Conservation (phyloP, 2,113 vertebrate species). For the Pica pica region DNA sequence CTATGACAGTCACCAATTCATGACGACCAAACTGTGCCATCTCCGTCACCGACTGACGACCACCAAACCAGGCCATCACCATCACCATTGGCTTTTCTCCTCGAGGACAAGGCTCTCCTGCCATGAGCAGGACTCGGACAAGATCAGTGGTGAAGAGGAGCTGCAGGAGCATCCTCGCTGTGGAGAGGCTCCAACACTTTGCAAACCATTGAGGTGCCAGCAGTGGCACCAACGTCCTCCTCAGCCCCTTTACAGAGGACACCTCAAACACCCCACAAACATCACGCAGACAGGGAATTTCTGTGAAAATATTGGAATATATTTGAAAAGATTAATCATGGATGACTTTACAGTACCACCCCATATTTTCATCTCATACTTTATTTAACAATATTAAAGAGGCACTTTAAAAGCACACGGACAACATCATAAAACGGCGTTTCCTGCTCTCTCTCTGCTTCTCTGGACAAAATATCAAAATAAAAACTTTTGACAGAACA, state of each 20-base stretch:
- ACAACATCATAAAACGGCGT: constrained; percentile 79
- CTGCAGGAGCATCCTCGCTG: not conserved
- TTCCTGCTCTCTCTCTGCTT: constrained; percentile 78
- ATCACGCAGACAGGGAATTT: not conserved
- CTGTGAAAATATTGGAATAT: constrained; percentile 74
- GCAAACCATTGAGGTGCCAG: not conserved
- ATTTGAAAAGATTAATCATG: constrained; percentile 61
- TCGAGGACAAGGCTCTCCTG: not conserved
- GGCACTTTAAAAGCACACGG: constrained; percentile 82
- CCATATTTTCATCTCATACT: constrained; percentile 51
- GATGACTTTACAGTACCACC: constrained; percentile 51
- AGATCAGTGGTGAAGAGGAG: not conserved
- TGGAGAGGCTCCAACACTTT: not conserved
- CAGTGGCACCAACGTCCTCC: not conserved
- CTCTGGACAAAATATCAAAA: constrained; percentile 90
- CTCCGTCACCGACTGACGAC: fast-evolving
- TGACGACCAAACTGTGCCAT: too few relatives aligned
- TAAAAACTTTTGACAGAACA: constrained; percentile 90
- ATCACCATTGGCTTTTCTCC: not conserved
- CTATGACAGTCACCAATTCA: not conserved
- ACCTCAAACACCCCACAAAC: not conserved
- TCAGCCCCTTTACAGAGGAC: not conserved
- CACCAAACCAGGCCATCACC: not conserved
- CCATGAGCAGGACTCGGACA: fast-evolving
- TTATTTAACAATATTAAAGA: constrained; percentile 75